Conservation (phyloP, 2,797 vertebrate genomes). For the Bradypodion pumilum region DNA sequence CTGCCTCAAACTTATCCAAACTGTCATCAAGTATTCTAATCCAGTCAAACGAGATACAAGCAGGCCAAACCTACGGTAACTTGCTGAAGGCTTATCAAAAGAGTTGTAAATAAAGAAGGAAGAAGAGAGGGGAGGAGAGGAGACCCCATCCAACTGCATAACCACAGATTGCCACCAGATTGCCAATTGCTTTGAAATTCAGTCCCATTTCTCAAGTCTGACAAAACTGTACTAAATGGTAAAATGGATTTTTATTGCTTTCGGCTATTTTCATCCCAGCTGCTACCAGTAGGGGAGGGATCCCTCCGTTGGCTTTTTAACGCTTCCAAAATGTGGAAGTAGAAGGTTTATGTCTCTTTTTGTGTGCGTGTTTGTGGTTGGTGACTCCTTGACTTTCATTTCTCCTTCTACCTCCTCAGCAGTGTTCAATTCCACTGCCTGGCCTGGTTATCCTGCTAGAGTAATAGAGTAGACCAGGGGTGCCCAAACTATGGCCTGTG, state of each 20-base stretch:
- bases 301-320: constrained; percentile 22
- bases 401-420: background rate
- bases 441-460: no score
- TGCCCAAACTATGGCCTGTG: no score
- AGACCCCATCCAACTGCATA: constrained; percentile 67
- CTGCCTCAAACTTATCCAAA: constrained; percentile 88
- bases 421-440: background rate
- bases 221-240: constrained; percentile 80
- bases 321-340: constrained; percentile 18
- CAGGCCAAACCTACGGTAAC: constrained; percentile 82
- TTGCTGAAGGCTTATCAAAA: constrained; percentile 85
- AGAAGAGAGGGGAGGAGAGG: background rate
- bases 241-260: constrained; percentile 79
- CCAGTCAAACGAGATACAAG: constrained; percentile 84
- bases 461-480: no score
- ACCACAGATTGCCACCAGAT: constrained; percentile 73
- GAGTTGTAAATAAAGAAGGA: constrained; percentile 77
- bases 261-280: constrained; percentile 75
- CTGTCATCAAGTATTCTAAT: constrained; percentile 92
- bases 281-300: constrained; percentile 70
- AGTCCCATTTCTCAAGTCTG: constrained; percentile 79
- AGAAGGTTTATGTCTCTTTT: background rate
- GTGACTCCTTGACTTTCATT: background rate
- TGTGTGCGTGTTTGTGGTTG: constrained; percentile 33
- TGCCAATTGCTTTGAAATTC: constrained; percentile 79